Conservation (phyloP, 1,140 invertebrate species). For the Euura saliciscinereae region DNA sequence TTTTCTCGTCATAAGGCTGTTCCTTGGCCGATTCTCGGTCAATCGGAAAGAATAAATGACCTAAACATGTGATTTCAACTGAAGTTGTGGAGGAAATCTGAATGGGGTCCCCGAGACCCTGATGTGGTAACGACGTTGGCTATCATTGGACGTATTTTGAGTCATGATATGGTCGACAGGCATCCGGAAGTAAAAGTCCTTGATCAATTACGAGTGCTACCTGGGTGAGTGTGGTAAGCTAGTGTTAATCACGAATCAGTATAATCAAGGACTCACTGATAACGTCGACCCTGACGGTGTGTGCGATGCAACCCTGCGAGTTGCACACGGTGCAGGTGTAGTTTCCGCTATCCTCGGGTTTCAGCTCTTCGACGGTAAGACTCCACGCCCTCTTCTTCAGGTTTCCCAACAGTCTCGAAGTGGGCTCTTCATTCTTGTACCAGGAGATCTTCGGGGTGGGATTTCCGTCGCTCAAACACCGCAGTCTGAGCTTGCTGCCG, state of each 20-base stretch:
- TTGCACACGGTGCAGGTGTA: slow-evolving; percentile 90
- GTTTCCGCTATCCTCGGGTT: slow-evolving; percentile 78
- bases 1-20: too few relatives aligned
- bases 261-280: slow-evolving; percentile 66
- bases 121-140: too few relatives aligned
- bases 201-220: too few relatives aligned
- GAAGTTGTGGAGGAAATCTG: too few relatives aligned
- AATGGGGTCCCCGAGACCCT: too few relatives aligned
- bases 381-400: slow-evolving; percentile 69
- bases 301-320: slow-evolving; percentile 74
- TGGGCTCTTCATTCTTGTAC: slow-evolving; percentile 73
- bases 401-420: slow-evolving; percentile 65
- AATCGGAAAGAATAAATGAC: too few relatives aligned
- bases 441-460: slow-evolving; percentile 80
- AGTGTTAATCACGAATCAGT: background rate
- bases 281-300: slow-evolving; percentile 75
- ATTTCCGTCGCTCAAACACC: slow-evolving; percentile 72
- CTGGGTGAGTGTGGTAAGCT: too few relatives aligned
- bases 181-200: too few relatives aligned
- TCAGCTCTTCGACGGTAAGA: slow-evolving; percentile 74
- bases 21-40: too few relatives aligned
- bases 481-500: slow-evolving; percentile 68
- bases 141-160: too few relatives aligned
- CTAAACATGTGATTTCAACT: too few relatives aligned
- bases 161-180: too few relatives aligned